Evolutionary conservation across 2,888 invertebrate species (phyloP), one percentile per base, ranked within the genome.

Genomic region (Elmis aenea): DNA sequence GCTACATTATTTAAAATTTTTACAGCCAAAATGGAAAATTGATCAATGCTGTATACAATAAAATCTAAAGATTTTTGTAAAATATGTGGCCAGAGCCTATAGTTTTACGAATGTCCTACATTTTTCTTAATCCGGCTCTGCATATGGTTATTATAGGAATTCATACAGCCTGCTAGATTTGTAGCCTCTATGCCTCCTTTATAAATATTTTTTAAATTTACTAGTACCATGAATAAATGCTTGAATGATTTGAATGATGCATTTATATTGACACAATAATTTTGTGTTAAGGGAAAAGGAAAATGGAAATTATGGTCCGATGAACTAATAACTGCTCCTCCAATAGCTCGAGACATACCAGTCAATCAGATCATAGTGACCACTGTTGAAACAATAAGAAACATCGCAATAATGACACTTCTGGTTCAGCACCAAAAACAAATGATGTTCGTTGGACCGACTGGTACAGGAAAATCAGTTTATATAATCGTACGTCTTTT

Each of bases 361-460:
- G 92, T 93, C 23, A 93, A 94, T 69, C 92, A 95, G 71, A 94
- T 96, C 50, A 84, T 95, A 37, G 92, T 96, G 8, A 86, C 91
- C 1, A 96, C 95, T 0, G 75, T 88, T 13, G 94, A 95, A 68
- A 92, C 91, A 1, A 81, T 94, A 2, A 76, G 94, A 20, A 88
- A 88, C 59, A 77, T 83, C 8, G 82, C 83, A 0, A 66, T 96
- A 1, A 82, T 94, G 69, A 79, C 79, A 47, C 69, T 91, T 16
- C 67, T 95, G 24, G 80, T 93, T 0, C 78, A 77, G 11, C 88
- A 93, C 59, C 75, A 83, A 8, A 94, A 92, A 57, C 79, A 88
- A 0, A 72, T 87, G 25, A 80, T 95, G 74, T 78, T 93, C 64
- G 86, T 92, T 1, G 96, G 95, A 1, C 92, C 94, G 0, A 94